A percentile compares a stretch with the other conserved stretches of the same genome.
phyloP scores from a whole-genome alignment of 2,888 invertebrate genomes.

The Taphrorychus bicolor region DNA sequence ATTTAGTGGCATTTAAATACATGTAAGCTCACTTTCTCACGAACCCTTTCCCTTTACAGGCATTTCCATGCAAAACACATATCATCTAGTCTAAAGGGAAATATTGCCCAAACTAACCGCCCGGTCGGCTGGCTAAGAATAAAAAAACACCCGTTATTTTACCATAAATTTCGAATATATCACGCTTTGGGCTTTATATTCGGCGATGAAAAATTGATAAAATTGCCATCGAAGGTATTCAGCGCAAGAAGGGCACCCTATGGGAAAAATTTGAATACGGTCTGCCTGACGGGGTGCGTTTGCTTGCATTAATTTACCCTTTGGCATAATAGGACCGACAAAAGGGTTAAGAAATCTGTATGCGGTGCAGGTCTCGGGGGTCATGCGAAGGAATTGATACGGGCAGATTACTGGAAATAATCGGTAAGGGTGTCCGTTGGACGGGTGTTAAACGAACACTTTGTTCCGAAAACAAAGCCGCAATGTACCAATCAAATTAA shows the following conservation, averaged over 20 bases:
- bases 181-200: conserved; percentile 26
- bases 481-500: too few relatives aligned
- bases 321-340: conserved; percentile 27
- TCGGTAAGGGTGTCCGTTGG: conserved; percentile 8
- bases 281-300: conserved; percentile 29
- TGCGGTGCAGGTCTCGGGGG: conserved; percentile 23
- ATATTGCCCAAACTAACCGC: conserved; percentile 39
- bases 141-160: conserved; percentile 39
- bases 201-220: conserved; percentile 42
- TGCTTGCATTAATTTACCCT: conserved; percentile 39
- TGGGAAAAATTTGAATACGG: conserved; percentile 41
- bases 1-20: conserved; percentile 18
- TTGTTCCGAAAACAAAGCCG: too few relatives aligned
- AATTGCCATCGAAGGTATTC: conserved; percentile 33
- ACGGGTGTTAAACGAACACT: too few relatives aligned
- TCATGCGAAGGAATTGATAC: conserved; percentile 29
- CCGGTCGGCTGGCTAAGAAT: conserved; percentile 31
- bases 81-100: conserved; percentile 18
- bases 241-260: conserved; percentile 21
- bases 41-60: conserved; percentile 14
- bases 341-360: conserved; percentile 41
- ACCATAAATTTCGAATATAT: conserved; percentile 41
- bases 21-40: conserved; percentile 11
- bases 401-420: conserved; percentile 10
- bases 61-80: conserved; percentile 21